Conservation (phyloP, 2,113 vertebrate species). For the Carettochelys insculpta region DNA sequence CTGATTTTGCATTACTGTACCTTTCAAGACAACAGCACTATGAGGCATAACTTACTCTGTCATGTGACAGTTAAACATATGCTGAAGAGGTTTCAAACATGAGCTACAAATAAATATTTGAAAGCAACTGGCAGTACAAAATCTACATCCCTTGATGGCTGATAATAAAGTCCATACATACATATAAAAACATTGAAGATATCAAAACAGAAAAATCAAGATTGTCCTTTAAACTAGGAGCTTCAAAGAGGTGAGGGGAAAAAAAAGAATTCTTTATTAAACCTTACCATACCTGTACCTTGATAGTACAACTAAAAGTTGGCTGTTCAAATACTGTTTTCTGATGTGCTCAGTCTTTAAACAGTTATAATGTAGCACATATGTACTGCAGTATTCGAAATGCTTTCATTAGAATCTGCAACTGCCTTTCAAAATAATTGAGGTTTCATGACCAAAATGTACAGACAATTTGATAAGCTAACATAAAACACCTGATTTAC, state of each 20-base stretch:
- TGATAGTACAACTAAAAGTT: slow-evolving; percentile 49
- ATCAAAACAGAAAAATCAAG: slow-evolving; percentile 42
- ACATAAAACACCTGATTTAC: slow-evolving; percentile 13
- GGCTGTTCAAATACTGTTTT: slow-evolving; percentile 68
- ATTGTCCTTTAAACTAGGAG: slow-evolving; percentile 55
- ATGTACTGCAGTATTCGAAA: slow-evolving; percentile 64
- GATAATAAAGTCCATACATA: slow-evolving; percentile 27
- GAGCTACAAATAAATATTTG: slow-evolving; percentile 5
- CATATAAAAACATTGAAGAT: slow-evolving; percentile 31
- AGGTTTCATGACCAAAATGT: slow-evolving; percentile 33
- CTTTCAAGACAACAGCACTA: neutral
- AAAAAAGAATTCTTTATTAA: slow-evolving; percentile 1
- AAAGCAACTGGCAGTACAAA: slow-evolving; percentile 36
- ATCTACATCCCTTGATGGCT: slow-evolving; percentile 33
- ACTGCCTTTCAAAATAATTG: slow-evolving; percentile 17
- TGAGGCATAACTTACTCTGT: neutral
- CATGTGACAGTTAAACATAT: neutral
- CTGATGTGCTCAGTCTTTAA: slow-evolving; percentile 55
- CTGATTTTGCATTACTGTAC: neutral
- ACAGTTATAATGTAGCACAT: slow-evolving; percentile 54
- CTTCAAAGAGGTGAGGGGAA: slow-evolving; percentile 4
- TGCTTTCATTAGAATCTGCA: slow-evolving; percentile 55
- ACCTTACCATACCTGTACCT: slow-evolving; percentile 32
- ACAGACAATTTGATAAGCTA: slow-evolving; percentile 31
- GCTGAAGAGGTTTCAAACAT: slow-evolving; percentile 32